Conservation (phyloP, 2,888 invertebrate species). For the Vannuccia rotundouncinata region DNA sequence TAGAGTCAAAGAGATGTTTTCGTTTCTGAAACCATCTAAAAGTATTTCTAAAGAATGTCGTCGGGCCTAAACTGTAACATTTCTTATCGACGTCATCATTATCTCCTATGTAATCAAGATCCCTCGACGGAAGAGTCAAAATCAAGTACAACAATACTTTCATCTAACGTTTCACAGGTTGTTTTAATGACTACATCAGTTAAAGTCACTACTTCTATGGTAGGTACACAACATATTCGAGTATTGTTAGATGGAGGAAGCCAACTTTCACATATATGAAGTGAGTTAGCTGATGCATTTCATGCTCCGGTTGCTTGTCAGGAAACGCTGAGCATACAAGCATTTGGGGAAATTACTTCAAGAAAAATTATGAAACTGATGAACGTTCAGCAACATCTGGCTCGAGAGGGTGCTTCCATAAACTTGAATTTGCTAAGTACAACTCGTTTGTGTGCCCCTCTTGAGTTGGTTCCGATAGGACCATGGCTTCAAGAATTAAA, state of each 20-base stretch:
- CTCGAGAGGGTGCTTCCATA: not conserved
- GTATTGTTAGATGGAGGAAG: slow-evolving; percentile 17
- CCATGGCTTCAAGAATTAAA: not conserved
- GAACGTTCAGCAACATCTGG: not conserved
- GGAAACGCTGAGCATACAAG: not conserved
- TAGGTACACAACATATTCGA: not conserved
- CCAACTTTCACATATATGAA: not conserved
- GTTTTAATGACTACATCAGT: slow-evolving; percentile 6
- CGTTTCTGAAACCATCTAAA: not conserved
- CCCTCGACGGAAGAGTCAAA: not conserved
- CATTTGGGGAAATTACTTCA: not conserved
- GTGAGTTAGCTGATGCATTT: not conserved
- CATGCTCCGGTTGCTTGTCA: not conserved
- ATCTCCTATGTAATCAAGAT: not conserved
- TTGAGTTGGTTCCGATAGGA: slow-evolving; percentile 5
- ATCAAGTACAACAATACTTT: not conserved
- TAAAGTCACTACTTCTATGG: not conserved
- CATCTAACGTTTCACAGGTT: not conserved
- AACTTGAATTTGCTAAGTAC: not conserved
- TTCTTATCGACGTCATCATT: not conserved
- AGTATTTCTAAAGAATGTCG: not conserved
- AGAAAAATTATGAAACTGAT: not conserved
- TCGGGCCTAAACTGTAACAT: not conserved
- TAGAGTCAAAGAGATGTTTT: not conserved
- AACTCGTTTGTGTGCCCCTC: not conserved